Evolutionary conservation across 2,888 invertebrate genomes (phyloP).

Genomic region (Conomelus anceps): DNA sequence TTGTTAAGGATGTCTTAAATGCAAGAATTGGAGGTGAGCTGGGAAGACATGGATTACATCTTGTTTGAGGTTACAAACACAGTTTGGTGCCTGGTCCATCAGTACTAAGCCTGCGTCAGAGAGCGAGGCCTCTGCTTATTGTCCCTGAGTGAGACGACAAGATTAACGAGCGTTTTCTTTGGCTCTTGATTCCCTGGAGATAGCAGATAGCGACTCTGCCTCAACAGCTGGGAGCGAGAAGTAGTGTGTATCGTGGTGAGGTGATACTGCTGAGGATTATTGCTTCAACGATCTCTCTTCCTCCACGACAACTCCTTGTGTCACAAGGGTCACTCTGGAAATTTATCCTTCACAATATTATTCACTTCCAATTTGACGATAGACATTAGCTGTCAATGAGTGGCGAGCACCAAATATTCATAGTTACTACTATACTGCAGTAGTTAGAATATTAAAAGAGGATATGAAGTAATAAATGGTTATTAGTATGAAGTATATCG

Average conservation of each 20-base stretch:
- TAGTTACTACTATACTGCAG: no score
- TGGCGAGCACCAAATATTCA: no score
- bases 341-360: no score
- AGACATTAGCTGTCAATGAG: no score
- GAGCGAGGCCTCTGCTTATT: conserved; percentile 1
- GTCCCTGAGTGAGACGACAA: conserved; percentile 6
- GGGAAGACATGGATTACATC: neutral
- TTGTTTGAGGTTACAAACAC: neutral
- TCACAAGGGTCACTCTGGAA: neutral
- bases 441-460: no score
- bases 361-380: no score
- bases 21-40: neutral
- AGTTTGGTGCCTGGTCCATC: neutral
- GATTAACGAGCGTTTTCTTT: conserved; percentile 12
- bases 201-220: neutral
- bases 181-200: neutral
- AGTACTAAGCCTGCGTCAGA: neutral
- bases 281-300: neutral
- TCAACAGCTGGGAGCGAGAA: neutral
- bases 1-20: neutral
- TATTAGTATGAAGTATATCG: no score
- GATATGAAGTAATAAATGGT: no score
- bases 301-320: neutral
- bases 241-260: neutral
- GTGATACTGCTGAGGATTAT: neutral